These are phyloP conservation scores for Pyrocephalus nanus DNA, from an alignment of 2,797 vertebrate genomes.

Conservation along the genomic window DNA sequence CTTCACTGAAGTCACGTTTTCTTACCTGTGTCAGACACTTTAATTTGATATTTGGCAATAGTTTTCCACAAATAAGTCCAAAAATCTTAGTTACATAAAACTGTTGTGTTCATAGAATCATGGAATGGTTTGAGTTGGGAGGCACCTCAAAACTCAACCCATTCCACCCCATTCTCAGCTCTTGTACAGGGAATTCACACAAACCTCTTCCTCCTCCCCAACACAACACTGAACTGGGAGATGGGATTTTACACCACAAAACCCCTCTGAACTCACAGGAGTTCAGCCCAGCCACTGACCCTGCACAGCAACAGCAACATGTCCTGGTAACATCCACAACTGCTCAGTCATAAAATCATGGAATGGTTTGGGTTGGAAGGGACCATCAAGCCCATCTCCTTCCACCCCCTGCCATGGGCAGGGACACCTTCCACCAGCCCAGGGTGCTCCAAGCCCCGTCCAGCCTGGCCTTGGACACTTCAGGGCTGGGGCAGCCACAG, in stretches of 20 bases:
- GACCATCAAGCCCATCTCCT: not conserved
- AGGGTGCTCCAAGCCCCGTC: accelerated
- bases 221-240: too few relatives aligned
- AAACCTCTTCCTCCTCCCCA: too few relatives aligned
- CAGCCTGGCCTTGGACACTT: accelerated
- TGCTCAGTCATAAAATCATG: too few relatives aligned
- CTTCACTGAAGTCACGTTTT: not conserved
- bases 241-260: too few relatives aligned
- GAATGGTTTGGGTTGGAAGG: not conserved
- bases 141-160: not conserved
- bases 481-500: not conserved
- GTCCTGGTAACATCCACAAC: too few relatives aligned
- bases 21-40: not conserved
- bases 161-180: not conserved
- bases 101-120: not conserved
- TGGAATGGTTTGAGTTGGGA: not conserved
- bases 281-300: too few relatives aligned
- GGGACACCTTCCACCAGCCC: not conserved
- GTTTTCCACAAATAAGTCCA: not conserved
- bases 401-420: not conserved
- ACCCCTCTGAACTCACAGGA: too few relatives aligned
- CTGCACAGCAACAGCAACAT: too few relatives aligned
- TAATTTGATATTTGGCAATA: not conserved
- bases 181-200: too few relatives aligned
- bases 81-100: not conserved